phyloP scores from a whole-genome alignment of 1,140 invertebrate genomes.

The Whitmania pigra region DNA sequence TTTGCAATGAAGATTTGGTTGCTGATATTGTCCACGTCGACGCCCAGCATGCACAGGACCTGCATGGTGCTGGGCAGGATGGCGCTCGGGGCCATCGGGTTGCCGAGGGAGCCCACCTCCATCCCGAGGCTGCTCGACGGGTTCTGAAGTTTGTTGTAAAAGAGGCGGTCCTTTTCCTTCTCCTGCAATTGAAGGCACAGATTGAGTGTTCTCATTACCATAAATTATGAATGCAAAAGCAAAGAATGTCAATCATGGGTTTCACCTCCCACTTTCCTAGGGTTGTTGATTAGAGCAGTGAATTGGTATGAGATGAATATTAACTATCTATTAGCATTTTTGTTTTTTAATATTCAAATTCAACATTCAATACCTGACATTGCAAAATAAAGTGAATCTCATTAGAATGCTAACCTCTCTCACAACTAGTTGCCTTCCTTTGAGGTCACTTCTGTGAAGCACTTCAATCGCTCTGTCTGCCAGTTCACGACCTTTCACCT shows the following conservation, averaged over 20 bases:
- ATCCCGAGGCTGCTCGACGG: neutral
- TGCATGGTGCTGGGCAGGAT: conserved; percentile 26
- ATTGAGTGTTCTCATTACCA: no score
- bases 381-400: no score
- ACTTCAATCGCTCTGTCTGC: conserved; percentile 85
- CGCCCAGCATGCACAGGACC: conserved; percentile 52
- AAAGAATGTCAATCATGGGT: no score
- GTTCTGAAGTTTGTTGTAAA: conserved; percentile 30
- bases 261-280: no score
- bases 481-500: conserved; percentile 73
- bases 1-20: conserved; percentile 94
- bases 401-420: conserved; percentile 58
- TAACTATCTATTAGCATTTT: no score
- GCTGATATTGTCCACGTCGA: conserved; percentile 70
- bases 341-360: no score
- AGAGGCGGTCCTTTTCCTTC: conserved; percentile 27
- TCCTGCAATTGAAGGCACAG: conserved; percentile 1
- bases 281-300: no score
- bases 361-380: no score
- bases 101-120: conserved; percentile 11
- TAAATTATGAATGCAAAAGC: no score
- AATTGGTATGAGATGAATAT: no score
- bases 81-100: neutral
- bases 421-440: conserved; percentile 81
- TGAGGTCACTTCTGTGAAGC: conserved; percentile 85